Base-by-base conservation (phyloP, 2,113 vertebrate species). In the Pelmatolapia mariae region DNA sequence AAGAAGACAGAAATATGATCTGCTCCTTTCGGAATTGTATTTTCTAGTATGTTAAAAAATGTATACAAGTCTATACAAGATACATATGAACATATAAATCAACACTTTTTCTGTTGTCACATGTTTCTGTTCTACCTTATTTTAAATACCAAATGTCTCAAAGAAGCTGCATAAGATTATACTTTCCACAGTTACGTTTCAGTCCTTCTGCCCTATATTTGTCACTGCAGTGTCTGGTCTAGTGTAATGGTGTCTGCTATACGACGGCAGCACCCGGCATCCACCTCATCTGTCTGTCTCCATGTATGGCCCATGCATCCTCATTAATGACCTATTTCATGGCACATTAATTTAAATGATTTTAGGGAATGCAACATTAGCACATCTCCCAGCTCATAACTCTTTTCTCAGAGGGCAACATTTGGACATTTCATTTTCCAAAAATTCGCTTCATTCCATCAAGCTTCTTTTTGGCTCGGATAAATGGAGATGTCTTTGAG, bases 311-410 rank as follows among this genome's bases (percentile, higher is more conserved):
- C 91, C 91, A 90, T 94, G 93, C 90, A 92, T 95, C 90, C 94
- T 93, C 93, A 93, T 95, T 95, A 96, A 95, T 94, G 91, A 93
- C 90, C 93, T 94, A 94, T 96, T 95, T 95, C 95, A 95, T 94
- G 93, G 90, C 85, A 95, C 94, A 96, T 95, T 96, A 93, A 95
- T 95, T 94, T 92, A 94, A 94, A 93, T 90, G 90, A 93, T 94
- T 95, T 94, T 94, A 93, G 89, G 87, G 87, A 93, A 93, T 94
- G 95, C 91, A 93, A 90, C 94, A 93, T 95, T 94, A 95, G 90
- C 93, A 93, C 86, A 89, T 91, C 85, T 88, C 73, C 50, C 31
- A 36, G 84, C 92, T 92, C 92, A 94, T 94, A 94, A 94, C 61
- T 94, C 95, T 95, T 33, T 92, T 84, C 81, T 92, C 86, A 45